Evolutionary conservation across 2,113 vertebrate genomes (phyloP).

Genomic region (Hypomesus transpacificus): DNA sequence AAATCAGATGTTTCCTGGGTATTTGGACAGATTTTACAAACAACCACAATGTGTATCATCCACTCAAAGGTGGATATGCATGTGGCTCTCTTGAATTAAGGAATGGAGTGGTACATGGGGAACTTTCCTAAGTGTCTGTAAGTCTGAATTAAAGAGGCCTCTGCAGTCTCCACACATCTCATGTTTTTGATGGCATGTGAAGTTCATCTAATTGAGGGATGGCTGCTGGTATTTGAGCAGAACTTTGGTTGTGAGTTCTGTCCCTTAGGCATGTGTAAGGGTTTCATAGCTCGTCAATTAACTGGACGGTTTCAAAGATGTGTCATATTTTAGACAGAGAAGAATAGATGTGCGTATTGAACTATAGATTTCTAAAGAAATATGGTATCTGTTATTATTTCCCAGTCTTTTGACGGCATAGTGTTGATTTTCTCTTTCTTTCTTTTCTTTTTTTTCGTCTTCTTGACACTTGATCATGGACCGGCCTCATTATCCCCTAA

Average conservation of each 20-base stretch:
- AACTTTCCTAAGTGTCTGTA: constrained; percentile 4
- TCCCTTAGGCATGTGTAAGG: constrained; percentile 18
- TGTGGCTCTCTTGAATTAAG: constrained; percentile 3
- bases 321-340: neutral
- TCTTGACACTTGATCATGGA: neutral
- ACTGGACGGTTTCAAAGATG: constrained; percentile 46
- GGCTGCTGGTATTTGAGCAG: constrained; percentile 12
- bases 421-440: neutral
- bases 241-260: constrained; percentile 31
- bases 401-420: neutral
- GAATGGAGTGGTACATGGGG: constrained; percentile 2
- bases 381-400: too few species aligned
- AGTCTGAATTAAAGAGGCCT: constrained; percentile 21
- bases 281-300: constrained; percentile 17
- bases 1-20: neutral
- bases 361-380: too few species aligned
- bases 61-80: neutral
- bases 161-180: constrained; percentile 24
- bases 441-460: neutral
- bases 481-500: constrained; percentile 8
- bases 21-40: neutral
- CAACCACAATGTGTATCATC: constrained; percentile 22
- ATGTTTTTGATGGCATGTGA: constrained; percentile 31
- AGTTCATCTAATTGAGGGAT: constrained; percentile 39
- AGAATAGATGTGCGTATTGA: neutral